These are phyloP conservation scores for Danio rerio DNA, from an alignment of 2,113 vertebrate species.

Conservation along the genomic window GRCz12tu NC_133198.1:33205001-33205500, in stretches of 20 bases:
- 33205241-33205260: constrained; percentile 50
- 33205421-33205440: constrained; percentile 43
- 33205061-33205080: not conserved
- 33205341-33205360: constrained; percentile 54
- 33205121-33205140: constrained; percentile 51
- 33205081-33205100: constrained; percentile 21
- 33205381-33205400: constrained; percentile 63
- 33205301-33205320: constrained; percentile 57
- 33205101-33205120: constrained; percentile 31
- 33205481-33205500: constrained; percentile 61
- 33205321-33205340: constrained; percentile 19
- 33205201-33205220: constrained; percentile 61
- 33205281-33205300: constrained; percentile 65
- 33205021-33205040: not conserved
- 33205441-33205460: constrained; percentile 58
- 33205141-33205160: constrained; percentile 54
- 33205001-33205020: not conserved
- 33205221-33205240: constrained; percentile 25
- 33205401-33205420: constrained; percentile 52
- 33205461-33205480: constrained; percentile 49
- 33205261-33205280: constrained; percentile 42
- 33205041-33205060: not conserved
- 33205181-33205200: constrained; percentile 60
- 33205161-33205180: constrained; percentile 57
- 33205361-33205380: constrained; percentile 60